Base-by-base conservation (phyloP, 2,113 vertebrate genomes). In the Muscicapa adusta region DNA sequence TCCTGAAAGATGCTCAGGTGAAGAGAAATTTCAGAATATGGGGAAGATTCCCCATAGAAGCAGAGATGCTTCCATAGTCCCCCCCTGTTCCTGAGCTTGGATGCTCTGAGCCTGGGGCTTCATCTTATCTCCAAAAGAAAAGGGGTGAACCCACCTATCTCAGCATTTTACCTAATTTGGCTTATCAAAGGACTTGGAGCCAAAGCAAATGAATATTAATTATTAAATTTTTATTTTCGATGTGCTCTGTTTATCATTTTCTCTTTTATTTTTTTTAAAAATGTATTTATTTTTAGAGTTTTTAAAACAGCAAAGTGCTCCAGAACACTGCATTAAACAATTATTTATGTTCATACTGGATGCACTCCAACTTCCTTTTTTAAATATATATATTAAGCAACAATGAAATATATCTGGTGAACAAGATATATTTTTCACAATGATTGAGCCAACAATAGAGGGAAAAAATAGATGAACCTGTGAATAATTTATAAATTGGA, bases 401-500 rank as follows among this genome's bases (percentile, higher is more conserved):
- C 51, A 20, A 23, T 89, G 47, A 74, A 50, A 31, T 28, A 58
- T 15, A 43, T 62, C 43, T 50, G 56, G 8, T 53, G 38, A 29
- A 12, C 28, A 66, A 65, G 58, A 57, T 2, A 8, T 24, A 43
- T 76, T 87, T 89, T 86, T 76, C 36, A 38, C 5, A 33, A 9
- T 31, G 38, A 56, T 68, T 60, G 20, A 45, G 17, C 45, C 72
- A 40, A 65, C 10, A 78, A 26, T 12, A 78, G 53, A 72, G 19
- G 18, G 1, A 9, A 28, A 87, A 79, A 76, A 76, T 40, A 57
- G 8, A 78, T 60, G n/a, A 80, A 48, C 22, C 36, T 68, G 40
- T 71, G 17, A 71, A 50, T 85, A 94, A 77, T 85, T 84, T 54
- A 68, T 76, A 75, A 75, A 53, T n/a, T 79, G 22, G 18, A 7